These are phyloP conservation scores for Polymixis lichenea DNA, from an alignment of 2,888 invertebrate genomes.

Conservation along the genomic window DNA sequence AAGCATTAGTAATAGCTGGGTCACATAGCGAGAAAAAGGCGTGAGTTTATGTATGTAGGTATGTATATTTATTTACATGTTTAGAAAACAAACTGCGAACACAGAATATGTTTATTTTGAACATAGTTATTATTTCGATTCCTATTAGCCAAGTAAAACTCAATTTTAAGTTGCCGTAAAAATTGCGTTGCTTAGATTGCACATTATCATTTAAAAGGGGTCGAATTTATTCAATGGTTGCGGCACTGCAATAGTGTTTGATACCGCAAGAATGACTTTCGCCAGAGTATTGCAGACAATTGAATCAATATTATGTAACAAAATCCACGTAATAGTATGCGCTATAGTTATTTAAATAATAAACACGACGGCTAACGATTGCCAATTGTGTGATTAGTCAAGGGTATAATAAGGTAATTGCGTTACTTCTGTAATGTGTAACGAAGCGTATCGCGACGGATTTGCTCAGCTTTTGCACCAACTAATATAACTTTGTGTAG, in stretches of 20 bases:
- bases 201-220: background rate
- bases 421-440: background rate
- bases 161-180: background rate
- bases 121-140: background rate
- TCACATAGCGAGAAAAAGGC: too few relatives aligned
- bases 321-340: background rate
- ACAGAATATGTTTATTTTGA: background rate
- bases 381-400: constrained; percentile 29
- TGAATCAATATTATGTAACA: constrained; percentile 25
- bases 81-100: background rate
- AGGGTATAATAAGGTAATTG: background rate
- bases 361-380: background rate
- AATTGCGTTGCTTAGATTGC: background rate
- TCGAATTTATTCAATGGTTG: background rate
- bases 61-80: background rate
- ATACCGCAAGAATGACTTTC: constrained; percentile 18
- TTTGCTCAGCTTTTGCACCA: background rate
- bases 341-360: background rate
- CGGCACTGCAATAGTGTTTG: background rate
- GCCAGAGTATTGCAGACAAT: constrained; percentile 10
- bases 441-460: background rate
- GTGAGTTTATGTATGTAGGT: too few relatives aligned
- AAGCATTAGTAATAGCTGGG: too few relatives aligned
- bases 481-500: background rate
- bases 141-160: background rate